Base-by-base conservation (phyloP, 2,113 vertebrate species). In the Perognathus longimembris region DNA sequence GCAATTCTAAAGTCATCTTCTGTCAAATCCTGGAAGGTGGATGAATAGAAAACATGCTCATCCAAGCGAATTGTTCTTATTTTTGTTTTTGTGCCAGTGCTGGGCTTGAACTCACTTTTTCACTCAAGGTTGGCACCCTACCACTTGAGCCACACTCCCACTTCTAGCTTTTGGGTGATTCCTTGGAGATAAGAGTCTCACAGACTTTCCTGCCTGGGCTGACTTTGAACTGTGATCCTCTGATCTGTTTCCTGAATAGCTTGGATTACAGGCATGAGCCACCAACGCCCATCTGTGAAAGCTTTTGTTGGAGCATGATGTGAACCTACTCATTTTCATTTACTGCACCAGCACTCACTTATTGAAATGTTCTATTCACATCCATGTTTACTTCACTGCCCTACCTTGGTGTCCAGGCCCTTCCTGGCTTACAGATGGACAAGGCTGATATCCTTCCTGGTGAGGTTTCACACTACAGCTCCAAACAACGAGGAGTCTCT, bases 401-500 rank as follows among this genome's bases (percentile, higher is more conserved):
- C 28, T 8, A 18, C 15, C 38, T 38, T 21, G 21, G 21, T 17
- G 2, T 20, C 26, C 1, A 1, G 12, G 30, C 59, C 26, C 64
- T 57, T 21, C 2, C 57, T 3, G 0, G 4, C 18, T 1, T 42
- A 5, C 21, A 7, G 14, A 73, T 2, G 12, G 22, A 32, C 18
- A 21, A 38, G n/a, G 32, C n/a, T 54, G 57, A 84, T 8, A 34
- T 34, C 32, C 32, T 59, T n/a, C 34, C 36, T 12, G 20, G 45
- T 61, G 50, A 61, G 26, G 21, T 14, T 11, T 59, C 15, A 4
- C 20, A 7, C 42, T 69, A 54, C 24, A 79, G 18, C 36, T 38
- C 21, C 64, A 75, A 50, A 57, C 28, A 67, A 79, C 86, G 83
- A 40, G 20, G 6, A 63, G 22, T 14, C 38, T 32, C 50, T 74